A percentile compares a stretch with the other conserved stretches of the same genome.
Conservation (phyloP, 1,140 invertebrate genomes). For the Schlechtendalia chinensis region DNA sequence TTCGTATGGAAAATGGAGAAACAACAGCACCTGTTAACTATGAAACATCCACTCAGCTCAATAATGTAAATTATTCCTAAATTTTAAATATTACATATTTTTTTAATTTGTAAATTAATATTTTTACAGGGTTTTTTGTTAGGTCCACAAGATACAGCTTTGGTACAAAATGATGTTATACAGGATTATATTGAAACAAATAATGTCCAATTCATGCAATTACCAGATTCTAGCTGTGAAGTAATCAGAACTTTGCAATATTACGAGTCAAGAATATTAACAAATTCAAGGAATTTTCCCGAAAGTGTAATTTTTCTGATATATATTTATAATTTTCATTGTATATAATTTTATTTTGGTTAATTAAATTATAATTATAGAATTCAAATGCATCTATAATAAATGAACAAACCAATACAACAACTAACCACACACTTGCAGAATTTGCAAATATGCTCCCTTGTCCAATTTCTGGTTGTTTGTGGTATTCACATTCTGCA, state of each 20-base stretch:
- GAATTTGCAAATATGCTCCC: conserved; percentile 37
- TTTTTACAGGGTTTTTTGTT: conserved; percentile 17
- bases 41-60: conserved; percentile 16
- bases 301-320: background rate
- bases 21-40: background rate
- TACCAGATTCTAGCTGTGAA: conserved; percentile 29
- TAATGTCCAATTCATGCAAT: conserved; percentile 16
- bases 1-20: conserved; percentile 5
- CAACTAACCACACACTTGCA: background rate
- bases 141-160: conserved; percentile 5
- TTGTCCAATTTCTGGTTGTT: conserved; percentile 39
- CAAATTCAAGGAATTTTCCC: background rate
- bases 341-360: background rate
- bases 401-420: background rate
- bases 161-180: conserved; percentile 27
- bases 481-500: conserved; percentile 39
- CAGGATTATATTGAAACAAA: conserved; percentile 31
- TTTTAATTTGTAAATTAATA: background rate
- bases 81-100: background rate
- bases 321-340: background rate
- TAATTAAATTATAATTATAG: background rate
- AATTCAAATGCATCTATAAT: background rate
- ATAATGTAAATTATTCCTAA: conserved; percentile 10
- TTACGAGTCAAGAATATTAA: conserved; percentile 24
- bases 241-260: conserved; percentile 35